Base-by-base conservation (phyloP, 2,113 vertebrate species). In the Cygnus atratus region DNA sequence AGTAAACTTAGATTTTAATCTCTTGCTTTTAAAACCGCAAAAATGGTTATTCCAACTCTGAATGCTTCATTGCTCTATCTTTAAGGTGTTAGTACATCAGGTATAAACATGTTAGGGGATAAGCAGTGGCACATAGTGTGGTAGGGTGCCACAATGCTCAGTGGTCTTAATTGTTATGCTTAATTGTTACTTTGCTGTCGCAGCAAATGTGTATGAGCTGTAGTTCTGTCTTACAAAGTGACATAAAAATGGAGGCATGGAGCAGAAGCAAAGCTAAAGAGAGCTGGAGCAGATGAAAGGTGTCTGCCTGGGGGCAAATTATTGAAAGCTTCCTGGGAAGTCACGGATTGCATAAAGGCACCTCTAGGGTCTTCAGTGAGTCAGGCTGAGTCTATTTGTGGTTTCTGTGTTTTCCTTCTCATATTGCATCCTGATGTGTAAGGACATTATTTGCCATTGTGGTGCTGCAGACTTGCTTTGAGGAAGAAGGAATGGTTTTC, bases 1-100 rank as follows among this genome's bases (percentile, higher is more conserved):
- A 98, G 98, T 59, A 28, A 66, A 61, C 71, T 87, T 55, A 52
- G 33, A 20, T 79, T 62, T 93, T 63, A 43, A 79, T 96, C 13
- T 75, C 41, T 44, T 81, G 37, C 41, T 54, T 85, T 85, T 89
- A 31, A 85, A 93, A 75, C 28, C 39, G 31, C 3, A 25, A 9
- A 85, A 37, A 16, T 14, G 16, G 5, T 59, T 81, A 22, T 72
- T 88, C 35, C 22, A 55, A 31, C 5, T 83, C 33, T 33, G 67
- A 88, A 68, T 81, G 37, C 25, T 72, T 95, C 10, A 44, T 21
- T 65, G 61, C 4, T 88, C 11, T 73, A 18, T 59, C 41, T 88
- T 14, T 77, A 79, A n/a, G 37, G 35, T 67, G 4, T 63, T 37
- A 73, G 28, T 84, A n/a, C 41, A 7, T 26, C 48, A 9, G 24